Evolutionary conservation across 2,797 vertebrate species (phyloP), one percentile per base, ranked within the genome.

Genomic region (Alfaro cultratus): DNA sequence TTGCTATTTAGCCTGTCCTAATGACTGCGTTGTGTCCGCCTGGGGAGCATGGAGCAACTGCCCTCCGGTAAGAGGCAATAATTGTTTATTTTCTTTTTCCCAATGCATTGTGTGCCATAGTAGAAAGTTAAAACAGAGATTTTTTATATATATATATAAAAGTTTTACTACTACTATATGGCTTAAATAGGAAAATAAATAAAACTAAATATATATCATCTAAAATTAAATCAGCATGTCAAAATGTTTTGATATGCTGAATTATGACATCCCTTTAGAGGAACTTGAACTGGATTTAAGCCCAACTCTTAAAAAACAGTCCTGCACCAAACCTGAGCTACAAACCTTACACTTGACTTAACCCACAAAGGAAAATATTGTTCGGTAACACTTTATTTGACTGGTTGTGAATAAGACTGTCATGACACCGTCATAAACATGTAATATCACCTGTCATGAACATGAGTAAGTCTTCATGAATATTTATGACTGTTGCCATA

Each of bases 21-120:
- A 84, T 16, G 97, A 98, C 88, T 99, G 99, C 62, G 98, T 97
- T 4, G 92, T 97, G 92, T 95, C 97, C 23, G 93, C 96, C 26
- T 99, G 99, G 99, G 97, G 96, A 82, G 92, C 89, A 0, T 99
- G 99, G 99, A 99, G 94, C 94, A 87, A 71, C 15, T 99, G 98
- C 87, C 94, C 97, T 0, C 93, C 91, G 97, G 99, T 99, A 96
- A 94, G 92, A 80, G 51, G 5, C 55, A n/a, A 51, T 41, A 23
- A 57, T 31, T 41, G 67, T 67, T 29, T 36, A 47, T 41, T 21
- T 29, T 45, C 47, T 36, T 21, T 74, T 41, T 31, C 9, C 16
- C 78, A 23, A 77, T 16, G 70, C 43, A 51, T 76, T 29, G 29
- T 67, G n/a, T 16, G 18, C 31, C 12, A 9, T 10, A 76, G 23